Evolutionary conservation across 2,888 invertebrate genomes (phyloP), one percentile per base, ranked within the genome.

Genomic region (Lypha dubia): DNA sequence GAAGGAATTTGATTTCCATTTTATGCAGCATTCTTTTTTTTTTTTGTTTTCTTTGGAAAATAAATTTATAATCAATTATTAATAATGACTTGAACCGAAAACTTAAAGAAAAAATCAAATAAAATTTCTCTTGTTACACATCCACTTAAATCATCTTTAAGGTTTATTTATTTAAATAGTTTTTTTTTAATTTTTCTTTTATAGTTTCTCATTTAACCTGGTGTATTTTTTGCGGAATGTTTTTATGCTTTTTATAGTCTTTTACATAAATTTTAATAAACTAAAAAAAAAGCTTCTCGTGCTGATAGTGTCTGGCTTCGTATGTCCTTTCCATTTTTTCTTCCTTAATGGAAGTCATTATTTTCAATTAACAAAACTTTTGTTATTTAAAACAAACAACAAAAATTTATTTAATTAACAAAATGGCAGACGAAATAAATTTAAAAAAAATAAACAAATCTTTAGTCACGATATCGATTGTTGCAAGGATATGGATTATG

Each of bases 321-420:
- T 49, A 28, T 49, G 70, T 71, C 46, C 28, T 41, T 44, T 22
- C 3, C 38, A 53, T 51, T 68, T 13, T 41, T 70, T 65, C 49
- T 44, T 20, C 35, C 77, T 68, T 84, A 84, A 84, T 84, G 84
- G 84, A 74, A 84, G 81, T 71, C 81, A 81, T 84, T 81, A 81
- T 70, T 84, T 84, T 84, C 84, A 84, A 84, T 84, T 84, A 84
- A 81, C 65, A 81, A 79, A 81, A 84, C 77, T 84, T 84, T 84
- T 79, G 73, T 67, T 76, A 49, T 63, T 58, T 41, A 35, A 20
- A 58, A 58, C 3, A 4, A 20, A 73, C 15, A 38, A 35, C 11
- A 44, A 41, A 49, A 56, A 44, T 51, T 35, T 62, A 71, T 75
- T 51, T 75, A 79, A 44, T 75, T 71, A 83, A 75, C 22, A 49